Base-by-base conservation (phyloP, 2,113 vertebrate genomes). In the Harpagus bidentatus region DNA sequence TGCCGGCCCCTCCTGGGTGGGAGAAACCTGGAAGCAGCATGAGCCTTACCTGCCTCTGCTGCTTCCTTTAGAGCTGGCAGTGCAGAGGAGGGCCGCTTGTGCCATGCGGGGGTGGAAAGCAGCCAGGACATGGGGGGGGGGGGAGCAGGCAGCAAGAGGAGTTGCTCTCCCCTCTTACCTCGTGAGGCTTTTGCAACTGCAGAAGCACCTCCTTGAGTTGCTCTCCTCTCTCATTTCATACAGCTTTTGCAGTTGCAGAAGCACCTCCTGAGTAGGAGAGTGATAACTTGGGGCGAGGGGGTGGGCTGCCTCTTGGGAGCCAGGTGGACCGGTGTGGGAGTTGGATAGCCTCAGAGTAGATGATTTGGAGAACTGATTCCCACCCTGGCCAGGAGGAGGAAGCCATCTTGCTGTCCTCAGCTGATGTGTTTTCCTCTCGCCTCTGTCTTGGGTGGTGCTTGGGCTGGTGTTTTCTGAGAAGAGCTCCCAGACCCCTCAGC, bases 371-470 rank as follows among this genome's bases (percentile, higher is more conserved):
- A 84, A 55, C 65, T 2, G 9, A 32, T 63, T 71, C 67, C 59
- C 19, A 5, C 71, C 40, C n/a, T 32, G 73, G 52, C 17, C 20
- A 7, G 86, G 31, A 89, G 86, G 55, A 86, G 77, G 86, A 82
- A 84, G 86, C 65, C 0, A 2, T 66, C 72, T 76, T 1, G 0
- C 32, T 73, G 79, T 62, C 58, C 82, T 70, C 63, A 38, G 74
- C 66, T 4, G 21, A 32, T 0, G 3, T 0, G 0, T 66, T n/a
- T 88, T 86, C 82, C 58, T 63, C 40, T 59, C 1, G 1, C 7
- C 61, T 48, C 31, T 0, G 0, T 38, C 45, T 43, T 0, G 0
- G 0, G 1, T 7, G n/a, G 22, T 0, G 6, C 78, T 91, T 2
- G 6, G 15, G 55, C 63, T 32, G 78, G 11, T n/a, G 56, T 13